phyloP scores from a whole-genome alignment of 2,797 vertebrate genomes.

The Bradypus variegatus region DNA sequence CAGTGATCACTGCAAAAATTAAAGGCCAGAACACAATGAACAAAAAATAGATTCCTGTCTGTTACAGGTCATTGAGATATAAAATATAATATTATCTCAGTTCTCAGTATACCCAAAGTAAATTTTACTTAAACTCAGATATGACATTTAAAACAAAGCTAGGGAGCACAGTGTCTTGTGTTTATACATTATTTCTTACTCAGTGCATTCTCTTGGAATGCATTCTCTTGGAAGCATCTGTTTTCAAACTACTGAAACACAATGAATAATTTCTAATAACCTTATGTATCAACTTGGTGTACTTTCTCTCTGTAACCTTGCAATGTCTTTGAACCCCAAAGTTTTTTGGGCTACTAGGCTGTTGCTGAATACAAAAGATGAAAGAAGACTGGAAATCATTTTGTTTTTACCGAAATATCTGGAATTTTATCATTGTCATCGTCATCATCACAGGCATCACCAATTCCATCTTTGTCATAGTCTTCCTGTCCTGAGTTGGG shows the following conservation, averaged over 20 bases:
- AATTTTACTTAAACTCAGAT: background rate
- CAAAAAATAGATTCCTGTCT: background rate
- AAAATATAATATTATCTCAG: background rate
- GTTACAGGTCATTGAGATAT: background rate
- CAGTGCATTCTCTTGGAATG: background rate
- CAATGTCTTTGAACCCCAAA: constrained; percentile 9
- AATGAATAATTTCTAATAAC: background rate
- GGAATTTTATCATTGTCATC: constrained; percentile 96
- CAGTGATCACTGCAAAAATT: background rate
- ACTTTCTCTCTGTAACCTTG: background rate
- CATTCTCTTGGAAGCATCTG: background rate
- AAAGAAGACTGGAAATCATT: background rate
- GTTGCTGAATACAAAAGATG: background rate
- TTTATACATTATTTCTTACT: background rate
- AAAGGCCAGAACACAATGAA: background rate
- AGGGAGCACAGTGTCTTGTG: background rate
- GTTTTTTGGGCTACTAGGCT: constrained; percentile 19
- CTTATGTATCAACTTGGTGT: background rate
- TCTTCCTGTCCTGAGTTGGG: constrained; percentile 99
- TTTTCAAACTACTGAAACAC: background rate
- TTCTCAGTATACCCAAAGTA: background rate
- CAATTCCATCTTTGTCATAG: constrained; percentile 95
- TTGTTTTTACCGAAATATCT: constrained; percentile 88
- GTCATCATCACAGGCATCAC: constrained; percentile 95
- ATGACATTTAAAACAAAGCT: background rate